Evolutionary conservation across 1,140 invertebrate species (phyloP).

Genomic region (Aphis craccivora): DNA sequence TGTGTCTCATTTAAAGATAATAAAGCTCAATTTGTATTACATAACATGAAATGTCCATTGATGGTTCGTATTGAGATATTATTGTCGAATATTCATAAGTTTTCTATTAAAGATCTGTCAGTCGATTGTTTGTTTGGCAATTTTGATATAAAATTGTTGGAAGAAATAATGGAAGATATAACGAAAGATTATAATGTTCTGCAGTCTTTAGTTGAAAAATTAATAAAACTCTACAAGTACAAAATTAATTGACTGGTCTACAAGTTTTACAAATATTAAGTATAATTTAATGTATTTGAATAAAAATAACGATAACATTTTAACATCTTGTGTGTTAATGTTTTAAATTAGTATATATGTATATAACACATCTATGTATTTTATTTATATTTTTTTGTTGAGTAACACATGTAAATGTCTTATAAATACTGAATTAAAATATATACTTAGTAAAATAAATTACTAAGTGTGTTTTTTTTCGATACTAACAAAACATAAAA

Average conservation of each 20-base stretch:
- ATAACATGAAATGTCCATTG: not conserved
- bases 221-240: not conserved
- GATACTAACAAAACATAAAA: not conserved
- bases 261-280: not conserved
- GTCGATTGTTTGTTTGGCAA: conserved; percentile 24
- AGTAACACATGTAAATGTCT: not conserved
- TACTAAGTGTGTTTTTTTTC: not conserved
- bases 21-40: conserved; percentile 40
- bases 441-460: not conserved
- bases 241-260: not conserved
- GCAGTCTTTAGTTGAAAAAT: conserved; percentile 34
- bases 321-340: not conserved
- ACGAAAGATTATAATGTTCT: conserved; percentile 29
- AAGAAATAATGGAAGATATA: conserved; percentile 24
- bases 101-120: conserved; percentile 24
- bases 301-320: not conserved
- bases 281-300: not conserved
- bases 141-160: not conserved
- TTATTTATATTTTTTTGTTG: not conserved
- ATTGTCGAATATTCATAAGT: conserved; percentile 44
- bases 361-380: not conserved
- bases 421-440: not conserved
- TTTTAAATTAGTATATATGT: not conserved
- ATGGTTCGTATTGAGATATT: conserved; percentile 34
- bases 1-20: conserved; percentile 39